Conservation (phyloP, 2,888 invertebrate species). For the Brachyopa scutellaris region DNA sequence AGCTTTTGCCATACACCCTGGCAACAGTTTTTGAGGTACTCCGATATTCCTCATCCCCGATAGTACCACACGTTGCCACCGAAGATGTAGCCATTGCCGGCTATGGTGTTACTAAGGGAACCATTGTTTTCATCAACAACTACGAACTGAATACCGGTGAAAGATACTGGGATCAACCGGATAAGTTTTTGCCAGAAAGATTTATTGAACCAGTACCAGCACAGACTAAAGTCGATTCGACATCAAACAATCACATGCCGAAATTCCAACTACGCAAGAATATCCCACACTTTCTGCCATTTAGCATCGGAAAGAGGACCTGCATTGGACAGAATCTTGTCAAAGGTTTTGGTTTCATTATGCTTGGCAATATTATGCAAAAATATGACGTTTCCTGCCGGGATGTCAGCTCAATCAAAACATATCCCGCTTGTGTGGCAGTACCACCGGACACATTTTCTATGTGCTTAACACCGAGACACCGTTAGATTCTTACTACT, state of each 20-base stretch:
- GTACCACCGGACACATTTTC: conserved; percentile 88
- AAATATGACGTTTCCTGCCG: conserved; percentile 86
- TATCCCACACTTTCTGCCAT: conserved; percentile 89
- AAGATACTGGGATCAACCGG: conserved; percentile 87
- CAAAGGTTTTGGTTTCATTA: conserved; percentile 87
- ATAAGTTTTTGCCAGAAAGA: conserved; percentile 87
- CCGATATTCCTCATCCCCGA: conserved; percentile 89
- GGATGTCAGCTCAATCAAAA: conserved; percentile 83
- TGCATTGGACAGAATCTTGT: conserved; percentile 91
- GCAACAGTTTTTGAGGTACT: conserved; percentile 90
- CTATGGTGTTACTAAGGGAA: conserved; percentile 87
- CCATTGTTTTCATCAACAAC: conserved; percentile 91
- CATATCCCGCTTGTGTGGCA: conserved; percentile 87
- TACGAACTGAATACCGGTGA: conserved; percentile 88
- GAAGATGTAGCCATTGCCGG: conserved; percentile 88
- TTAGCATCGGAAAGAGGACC: conserved; percentile 90
- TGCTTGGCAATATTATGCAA: conserved; percentile 87
- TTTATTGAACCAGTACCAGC: conserved; percentile 83
- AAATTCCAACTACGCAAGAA: conserved; percentile 78
- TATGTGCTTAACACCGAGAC: conserved; percentile 83
- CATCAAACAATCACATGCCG: conserved; percentile 52
- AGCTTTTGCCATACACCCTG: conserved; percentile 88
- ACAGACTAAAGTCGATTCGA: neutral
- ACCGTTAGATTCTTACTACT: conserved; percentile 8
- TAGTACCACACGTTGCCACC: conserved; percentile 92